These are phyloP conservation scores for Actinostola sp. DNA, from an alignment of 92 coral and sea anemone species.

Conservation along the genomic window DNA sequence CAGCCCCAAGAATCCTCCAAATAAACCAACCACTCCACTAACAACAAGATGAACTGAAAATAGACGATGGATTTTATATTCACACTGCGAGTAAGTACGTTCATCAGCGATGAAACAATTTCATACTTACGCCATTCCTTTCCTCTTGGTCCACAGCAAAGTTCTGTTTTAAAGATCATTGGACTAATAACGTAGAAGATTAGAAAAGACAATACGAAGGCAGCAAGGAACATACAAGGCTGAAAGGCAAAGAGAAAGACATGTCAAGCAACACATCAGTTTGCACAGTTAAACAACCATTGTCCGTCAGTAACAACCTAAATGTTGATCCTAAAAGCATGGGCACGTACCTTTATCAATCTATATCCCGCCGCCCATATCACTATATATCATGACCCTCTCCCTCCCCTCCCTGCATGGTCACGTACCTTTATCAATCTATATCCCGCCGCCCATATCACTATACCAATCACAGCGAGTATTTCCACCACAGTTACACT, in stretches of 20 bases:
- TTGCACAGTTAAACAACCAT: too few species aligned
- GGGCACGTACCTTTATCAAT: conserved; percentile 73
- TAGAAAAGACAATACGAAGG: conserved; percentile 78
- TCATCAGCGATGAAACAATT: neutral
- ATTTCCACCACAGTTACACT: conserved; percentile 75
- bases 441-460: conserved; percentile 88
- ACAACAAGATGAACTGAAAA: conserved; percentile 76
- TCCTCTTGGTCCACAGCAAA: conserved; percentile 90
- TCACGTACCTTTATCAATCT: conserved; percentile 79
- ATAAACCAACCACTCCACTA: conserved; percentile 75
- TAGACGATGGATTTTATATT: neutral
- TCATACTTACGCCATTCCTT: conserved; percentile 71
- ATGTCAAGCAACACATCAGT: too few species aligned
- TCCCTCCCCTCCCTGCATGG: too few species aligned
- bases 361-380: conserved; percentile 92
- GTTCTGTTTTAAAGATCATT: conserved; percentile 69
- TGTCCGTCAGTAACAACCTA: too few species aligned
- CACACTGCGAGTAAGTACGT: neutral
- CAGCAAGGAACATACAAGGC: conserved; percentile 94
- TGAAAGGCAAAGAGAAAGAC: conserved; percentile 13
- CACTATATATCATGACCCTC: too few species aligned
- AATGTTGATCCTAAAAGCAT: too few species aligned
- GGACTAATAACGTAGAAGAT: conserved; percentile 91
- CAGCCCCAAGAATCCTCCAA: conserved; percentile 87
- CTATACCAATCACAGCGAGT: conserved; percentile 71